phyloP scores from a whole-genome alignment of 2,797 vertebrate genomes.

The Xenentodon cancila region DNA sequence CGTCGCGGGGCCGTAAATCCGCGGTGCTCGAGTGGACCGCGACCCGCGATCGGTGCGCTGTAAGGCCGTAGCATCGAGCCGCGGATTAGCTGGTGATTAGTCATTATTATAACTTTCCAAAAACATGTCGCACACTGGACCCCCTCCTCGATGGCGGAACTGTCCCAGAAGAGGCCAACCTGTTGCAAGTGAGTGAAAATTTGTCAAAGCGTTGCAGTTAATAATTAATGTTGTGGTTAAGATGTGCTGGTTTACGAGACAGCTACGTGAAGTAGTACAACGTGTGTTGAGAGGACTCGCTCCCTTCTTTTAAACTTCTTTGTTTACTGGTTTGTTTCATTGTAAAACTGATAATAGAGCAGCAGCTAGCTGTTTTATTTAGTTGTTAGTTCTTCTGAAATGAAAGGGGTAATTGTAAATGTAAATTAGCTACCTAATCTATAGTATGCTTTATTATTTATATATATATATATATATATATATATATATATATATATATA shows the following conservation, averaged over 20 bases:
- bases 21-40: constrained; percentile 57
- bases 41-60: constrained; percentile 22
- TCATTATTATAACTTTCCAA: constrained; percentile 9
- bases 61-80: constrained; percentile 17
- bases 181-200: constrained; percentile 87
- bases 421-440: neutral
- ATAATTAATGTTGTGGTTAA: neutral
- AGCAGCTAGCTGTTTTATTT: neutral
- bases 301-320: neutral
- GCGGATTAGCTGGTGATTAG: constrained; percentile 8
- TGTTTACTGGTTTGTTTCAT: too few relatives aligned
- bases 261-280: neutral
- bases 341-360: too few relatives aligned
- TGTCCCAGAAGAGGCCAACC: constrained; percentile 95
- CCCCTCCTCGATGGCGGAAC: constrained; percentile 94
- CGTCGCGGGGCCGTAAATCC: constrained; percentile 56
- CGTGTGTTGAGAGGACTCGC: neutral
- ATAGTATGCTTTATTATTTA: neutral
- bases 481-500: too few relatives aligned
- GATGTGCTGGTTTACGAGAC: neutral
- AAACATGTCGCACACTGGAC: constrained; percentile 89
- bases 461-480: too few relatives aligned
- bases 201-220: neutral
- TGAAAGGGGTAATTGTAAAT: neutral
- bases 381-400: neutral